Conservation (phyloP, 2,113 vertebrate genomes). For the Neolamprologus cancellatus region DNA sequence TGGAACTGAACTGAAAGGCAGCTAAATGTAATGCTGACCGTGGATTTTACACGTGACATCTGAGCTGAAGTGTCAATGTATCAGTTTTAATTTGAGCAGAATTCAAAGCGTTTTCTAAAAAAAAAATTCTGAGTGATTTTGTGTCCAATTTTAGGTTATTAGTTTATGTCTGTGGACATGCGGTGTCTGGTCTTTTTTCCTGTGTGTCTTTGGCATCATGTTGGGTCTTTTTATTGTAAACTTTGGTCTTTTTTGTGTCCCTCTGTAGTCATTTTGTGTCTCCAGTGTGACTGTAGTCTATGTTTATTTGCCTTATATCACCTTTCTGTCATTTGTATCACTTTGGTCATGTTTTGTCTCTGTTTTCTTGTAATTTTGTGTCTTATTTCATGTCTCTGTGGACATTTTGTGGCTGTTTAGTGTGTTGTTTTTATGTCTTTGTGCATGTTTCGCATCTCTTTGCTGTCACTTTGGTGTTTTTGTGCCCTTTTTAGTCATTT, state of each 20-base stretch:
- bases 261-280: neutral
- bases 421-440: neutral
- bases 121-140: fast-evolving
- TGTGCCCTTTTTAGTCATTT: neutral
- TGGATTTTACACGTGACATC: neutral
- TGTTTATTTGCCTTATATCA: neutral
- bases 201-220: neutral
- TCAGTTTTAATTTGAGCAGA: neutral
- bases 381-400: neutral
- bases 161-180: neutral
- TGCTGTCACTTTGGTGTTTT: neutral
- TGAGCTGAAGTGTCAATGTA: neutral
- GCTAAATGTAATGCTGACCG: neutral
- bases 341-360: neutral
- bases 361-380: neutral
- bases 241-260: neutral
- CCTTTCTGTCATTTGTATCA: neutral
- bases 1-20: neutral
- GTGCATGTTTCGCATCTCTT: neutral
- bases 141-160: neutral
- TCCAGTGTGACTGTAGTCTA: neutral
- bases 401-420: neutral
- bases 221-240: neutral
- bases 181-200: neutral
- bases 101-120: neutral